These are phyloP conservation scores for Tretioscincus oriximinensis DNA, from an alignment of 2,113 vertebrate species.

Conservation along the genomic window DNA sequence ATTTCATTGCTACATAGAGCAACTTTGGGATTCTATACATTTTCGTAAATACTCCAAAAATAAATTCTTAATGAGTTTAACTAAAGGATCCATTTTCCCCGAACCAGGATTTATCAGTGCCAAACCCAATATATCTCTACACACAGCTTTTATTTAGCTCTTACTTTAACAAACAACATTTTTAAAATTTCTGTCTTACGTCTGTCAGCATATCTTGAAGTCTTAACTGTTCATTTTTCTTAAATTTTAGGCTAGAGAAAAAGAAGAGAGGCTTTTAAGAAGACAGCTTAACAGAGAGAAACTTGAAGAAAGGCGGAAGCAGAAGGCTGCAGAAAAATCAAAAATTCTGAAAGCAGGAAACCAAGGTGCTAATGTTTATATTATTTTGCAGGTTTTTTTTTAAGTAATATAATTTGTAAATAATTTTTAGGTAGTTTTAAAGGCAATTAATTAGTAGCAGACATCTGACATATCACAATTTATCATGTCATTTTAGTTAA, in stretches of 20 bases:
- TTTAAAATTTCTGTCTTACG: no score
- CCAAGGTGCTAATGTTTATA: conserved; percentile 60
- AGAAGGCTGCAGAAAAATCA: conserved; percentile 83
- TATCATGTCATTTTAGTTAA: conserved; percentile 65
- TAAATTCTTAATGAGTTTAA: no score
- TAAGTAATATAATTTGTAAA: background rate
- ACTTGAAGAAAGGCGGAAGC: conserved; percentile 93
- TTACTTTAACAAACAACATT: no score
- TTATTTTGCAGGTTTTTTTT: background rate
- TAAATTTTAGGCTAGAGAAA: conserved; percentile 89
- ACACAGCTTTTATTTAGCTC: no score
- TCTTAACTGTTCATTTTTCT: background rate
- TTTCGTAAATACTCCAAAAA: no score
- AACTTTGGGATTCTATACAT: no score
- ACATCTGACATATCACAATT: background rate
- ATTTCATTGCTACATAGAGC: no score
- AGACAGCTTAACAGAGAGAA: conserved; percentile 93
- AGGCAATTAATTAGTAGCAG: background rate
- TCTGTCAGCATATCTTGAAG: background rate
- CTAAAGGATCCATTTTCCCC: no score
- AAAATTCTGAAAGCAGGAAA: conserved; percentile 71
- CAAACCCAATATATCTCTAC: no score
- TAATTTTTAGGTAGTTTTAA: background rate
- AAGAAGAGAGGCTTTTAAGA: conserved; percentile 93
- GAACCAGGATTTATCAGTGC: no score